phyloP scores from a whole-genome alignment of 2,888 invertebrate species.

The Tigriopus californicus region DNA sequence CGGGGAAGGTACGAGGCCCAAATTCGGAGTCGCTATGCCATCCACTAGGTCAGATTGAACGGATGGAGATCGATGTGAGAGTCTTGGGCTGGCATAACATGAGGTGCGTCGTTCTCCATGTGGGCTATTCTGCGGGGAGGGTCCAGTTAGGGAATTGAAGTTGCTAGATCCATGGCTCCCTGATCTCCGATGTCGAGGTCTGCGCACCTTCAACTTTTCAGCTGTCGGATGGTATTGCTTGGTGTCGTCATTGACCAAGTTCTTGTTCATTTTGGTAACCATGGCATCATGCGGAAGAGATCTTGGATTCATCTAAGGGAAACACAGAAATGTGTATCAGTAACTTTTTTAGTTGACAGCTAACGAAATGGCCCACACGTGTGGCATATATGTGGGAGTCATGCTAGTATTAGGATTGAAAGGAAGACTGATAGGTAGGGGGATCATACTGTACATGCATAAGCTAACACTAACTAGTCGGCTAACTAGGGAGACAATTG shows the following conservation, averaged over 20 bases:
- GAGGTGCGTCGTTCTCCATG: not conserved
- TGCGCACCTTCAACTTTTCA: conserved; percentile 19
- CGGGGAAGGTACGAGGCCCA: not conserved
- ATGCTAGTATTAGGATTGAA: too few relatives aligned
- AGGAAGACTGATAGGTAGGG: too few relatives aligned
- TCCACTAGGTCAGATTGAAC: too few relatives aligned
- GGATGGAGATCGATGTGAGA: too few relatives aligned
- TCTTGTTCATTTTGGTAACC: not conserved
- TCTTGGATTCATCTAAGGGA: not conserved
- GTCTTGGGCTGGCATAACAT: not conserved
- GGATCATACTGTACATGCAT: too few relatives aligned
- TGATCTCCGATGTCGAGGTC: conserved; percentile 17
- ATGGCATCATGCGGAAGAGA: not conserved
- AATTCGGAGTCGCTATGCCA: not conserved
- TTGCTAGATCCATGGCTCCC: conserved; percentile 2
- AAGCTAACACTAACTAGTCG: too few relatives aligned
- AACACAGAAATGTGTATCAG: too few relatives aligned
- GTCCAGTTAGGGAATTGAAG: not conserved
- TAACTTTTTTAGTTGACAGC: too few relatives aligned
- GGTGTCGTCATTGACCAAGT: too few relatives aligned
- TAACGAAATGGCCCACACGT: too few relatives aligned
- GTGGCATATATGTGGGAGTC: too few relatives aligned
- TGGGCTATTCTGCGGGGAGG: not conserved
- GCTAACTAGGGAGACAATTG: too few relatives aligned
- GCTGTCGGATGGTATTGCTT: conserved; percentile 12